phyloP scores from a whole-genome alignment of 2,797 vertebrate species.

The Cyclopterus lumpus region DNA sequence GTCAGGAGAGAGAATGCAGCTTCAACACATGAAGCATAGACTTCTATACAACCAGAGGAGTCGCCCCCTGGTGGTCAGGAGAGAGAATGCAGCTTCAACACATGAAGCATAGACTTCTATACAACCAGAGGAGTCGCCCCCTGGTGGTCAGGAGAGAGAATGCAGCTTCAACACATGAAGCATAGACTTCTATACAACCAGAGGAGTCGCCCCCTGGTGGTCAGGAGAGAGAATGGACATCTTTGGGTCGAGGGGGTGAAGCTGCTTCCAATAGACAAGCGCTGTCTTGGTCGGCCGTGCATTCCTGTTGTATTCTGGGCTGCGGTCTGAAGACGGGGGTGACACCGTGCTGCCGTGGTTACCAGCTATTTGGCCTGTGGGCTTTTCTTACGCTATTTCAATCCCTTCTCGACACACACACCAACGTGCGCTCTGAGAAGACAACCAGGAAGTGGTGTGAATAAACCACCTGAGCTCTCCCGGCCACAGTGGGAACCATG shows the following conservation, averaged over 20 bases:
- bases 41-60: too few species aligned
- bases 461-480: conserved; percentile 30
- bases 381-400: conserved; percentile 71
- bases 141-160: too few species aligned
- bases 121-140: too few species aligned
- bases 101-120: too few species aligned
- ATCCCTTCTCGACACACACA: conserved; percentile 52
- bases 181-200: too few species aligned
- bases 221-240: too few species aligned
- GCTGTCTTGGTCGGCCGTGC: conserved; percentile 48
- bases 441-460: conserved; percentile 17
- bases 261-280: neutral
- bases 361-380: conserved; percentile 72
- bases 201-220: too few species aligned
- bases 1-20: too few species aligned
- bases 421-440: conserved; percentile 15
- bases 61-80: too few species aligned
- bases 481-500: neutral
- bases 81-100: too few species aligned
- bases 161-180: too few species aligned
- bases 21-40: too few species aligned
- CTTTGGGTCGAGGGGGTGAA: neutral
- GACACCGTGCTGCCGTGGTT: conserved; percentile 69
- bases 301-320: conserved; percentile 81
- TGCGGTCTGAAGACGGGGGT: conserved; percentile 72